Evolutionary conservation across 2,113 vertebrate species (phyloP), one percentile per base, ranked within the genome.

Genomic region (Falcunculus frontatus): DNA sequence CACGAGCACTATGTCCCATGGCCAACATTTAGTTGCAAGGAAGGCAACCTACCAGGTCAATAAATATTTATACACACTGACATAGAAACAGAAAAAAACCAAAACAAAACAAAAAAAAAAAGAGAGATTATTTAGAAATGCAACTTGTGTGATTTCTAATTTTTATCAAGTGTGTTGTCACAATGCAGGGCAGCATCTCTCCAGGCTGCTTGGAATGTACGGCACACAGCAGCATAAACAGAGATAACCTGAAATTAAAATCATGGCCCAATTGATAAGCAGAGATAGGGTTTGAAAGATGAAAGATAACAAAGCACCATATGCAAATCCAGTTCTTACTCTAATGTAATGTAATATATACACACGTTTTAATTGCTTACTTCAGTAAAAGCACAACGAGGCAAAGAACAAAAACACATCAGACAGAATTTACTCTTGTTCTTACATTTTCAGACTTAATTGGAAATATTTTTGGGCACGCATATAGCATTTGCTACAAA

Each of bases 171-270:
- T 7, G 8, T 69, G 56, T 29, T 79, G 74, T 32, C 86, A 90
- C 46, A 27, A 22, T 13, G 33, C 35, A 85, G 39, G 52, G 62
- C 63, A 87, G 49, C 41, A 67, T 20, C 37, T 77, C 56, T 41
- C 47, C 30, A 32, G 76, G 47, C 49, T 90, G 65, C 67, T 87
- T 44, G 86, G 26, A 39, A 63, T 37, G 42, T 30, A 68, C 59
- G n/a, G 44, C 55, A 90, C 85, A 67, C 25, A 52, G 50, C 64
- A 89, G 42, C 11, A 76, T 22, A 87, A 84, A 80, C 1, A 89
- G 52, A 75, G 42, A 91, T 27, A 87, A 78, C 53, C 70, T 47
- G 56, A 78, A 96, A 91, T 82, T 63, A 94, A 95, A 94, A 94
- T 33, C 32, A n/a, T 41, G 84, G 85, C 27, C n/a, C 27, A 59